phyloP scores from a whole-genome alignment of 2,888 invertebrate genomes.

The Euplagia quadripunctaria region DNA sequence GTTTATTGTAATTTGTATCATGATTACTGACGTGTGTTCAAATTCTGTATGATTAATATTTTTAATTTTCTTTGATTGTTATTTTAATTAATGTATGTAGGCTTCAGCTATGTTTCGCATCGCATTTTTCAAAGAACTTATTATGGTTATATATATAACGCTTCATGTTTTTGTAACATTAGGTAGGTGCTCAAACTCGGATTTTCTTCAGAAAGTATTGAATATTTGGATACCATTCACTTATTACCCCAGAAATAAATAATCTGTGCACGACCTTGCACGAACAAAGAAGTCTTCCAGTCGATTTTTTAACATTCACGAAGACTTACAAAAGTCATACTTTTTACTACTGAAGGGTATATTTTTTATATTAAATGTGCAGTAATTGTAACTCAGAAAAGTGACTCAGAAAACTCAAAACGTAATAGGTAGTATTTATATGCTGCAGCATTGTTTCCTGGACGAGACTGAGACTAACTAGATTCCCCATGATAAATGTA shows the following conservation, averaged over 20 bases:
- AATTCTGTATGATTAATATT: neutral
- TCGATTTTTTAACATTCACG: neutral
- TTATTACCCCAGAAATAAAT: slow-evolving; percentile 4
- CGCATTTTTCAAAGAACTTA: too few relatives aligned
- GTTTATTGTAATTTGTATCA: too few relatives aligned
- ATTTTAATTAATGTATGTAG: slow-evolving; percentile 10
- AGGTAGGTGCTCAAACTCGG: too few relatives aligned
- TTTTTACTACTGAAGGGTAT: neutral
- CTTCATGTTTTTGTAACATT: too few relatives aligned
- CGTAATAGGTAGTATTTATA: slow-evolving; percentile 31
- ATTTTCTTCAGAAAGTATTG: slow-evolving; percentile 12
- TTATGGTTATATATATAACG: too few relatives aligned
- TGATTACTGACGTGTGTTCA: neutral
- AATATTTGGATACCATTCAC: slow-evolving; percentile 16
- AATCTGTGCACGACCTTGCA: neutral
- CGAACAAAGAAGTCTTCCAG: too few relatives aligned
- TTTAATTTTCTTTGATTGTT: slow-evolving; percentile 14
- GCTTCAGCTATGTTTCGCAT: too few relatives aligned
- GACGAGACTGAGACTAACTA: slow-evolving; percentile 52
- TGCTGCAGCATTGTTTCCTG: slow-evolving; percentile 44
- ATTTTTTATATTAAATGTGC: neutral
- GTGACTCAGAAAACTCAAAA: neutral
- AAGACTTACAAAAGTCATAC: neutral
- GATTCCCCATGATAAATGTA: slow-evolving; percentile 60
- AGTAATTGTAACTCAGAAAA: neutral